Evolutionary conservation across 2,113 vertebrate genomes (phyloP), one percentile per base, ranked within the genome.

Genomic region (Lepidothrix coronata): DNA sequence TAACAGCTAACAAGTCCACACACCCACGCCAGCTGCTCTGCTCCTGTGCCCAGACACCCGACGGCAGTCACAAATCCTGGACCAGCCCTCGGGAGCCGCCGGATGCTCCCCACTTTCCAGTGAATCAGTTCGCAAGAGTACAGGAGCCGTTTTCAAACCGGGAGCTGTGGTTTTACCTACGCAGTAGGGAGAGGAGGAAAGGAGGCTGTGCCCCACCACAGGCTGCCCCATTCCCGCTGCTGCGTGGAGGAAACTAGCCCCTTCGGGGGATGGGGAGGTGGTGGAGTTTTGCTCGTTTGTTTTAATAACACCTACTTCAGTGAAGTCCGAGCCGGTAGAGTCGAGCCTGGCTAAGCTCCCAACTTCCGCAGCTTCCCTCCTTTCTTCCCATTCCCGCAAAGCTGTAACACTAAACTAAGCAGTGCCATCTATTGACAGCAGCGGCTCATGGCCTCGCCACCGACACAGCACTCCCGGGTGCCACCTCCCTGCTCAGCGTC

Each of bases 361-460:
- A 51, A 2, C 55, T n/a, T 18, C 27, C 8, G 27, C 51, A 24
- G 11, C 48, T 35, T 72, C 31, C 35, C 3, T 2, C 28, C 39
- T 23, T 70, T n/a, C n/a, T 14, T 62, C n/a, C 39, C 41, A 8
- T 16, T 10, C 13, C 11, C 3, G 2, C 59, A 6, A 0, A 33
- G 14, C 21, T 0, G 2, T 2, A 1, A 88, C 58, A 68, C 31
- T 30, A 85, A 54, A 91, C 88, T 55, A 1, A 39, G 93, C 94
- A 92, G 91, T 78, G 96, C 95, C 96, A 96, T 51, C 96, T 96
- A 91, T 62, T 31, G 96, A 62, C 91, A 30, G 6, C 73, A 2
- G 0, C 2, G 55, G 23, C 37, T 68, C 35, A 59, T 1, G 81
- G 70, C 68, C 72, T 4, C 18, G 14, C 28, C 70, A 4, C 9